These are phyloP conservation scores for Acleris laterana DNA, from an alignment of 2,888 invertebrate genomes.

Conservation along the genomic window DNA sequence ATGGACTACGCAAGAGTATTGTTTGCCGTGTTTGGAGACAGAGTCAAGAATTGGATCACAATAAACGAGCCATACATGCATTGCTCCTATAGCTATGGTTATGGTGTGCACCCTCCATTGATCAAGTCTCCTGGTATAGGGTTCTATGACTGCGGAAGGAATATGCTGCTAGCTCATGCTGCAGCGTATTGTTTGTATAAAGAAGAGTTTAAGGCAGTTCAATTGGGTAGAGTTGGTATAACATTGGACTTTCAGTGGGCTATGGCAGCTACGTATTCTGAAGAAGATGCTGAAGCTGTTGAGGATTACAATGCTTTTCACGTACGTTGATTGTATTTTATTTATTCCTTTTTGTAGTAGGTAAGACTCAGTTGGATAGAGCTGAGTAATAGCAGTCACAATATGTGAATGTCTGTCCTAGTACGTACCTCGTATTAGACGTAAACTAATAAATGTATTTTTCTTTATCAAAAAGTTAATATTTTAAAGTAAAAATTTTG, in stretches of 20 bases:
- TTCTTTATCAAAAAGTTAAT: too few species aligned
- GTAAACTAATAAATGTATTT: too few species aligned
- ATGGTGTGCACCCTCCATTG: constrained; percentile 50
- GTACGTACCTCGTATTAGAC: too few species aligned
- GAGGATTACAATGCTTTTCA: constrained; percentile 41
- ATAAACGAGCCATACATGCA: constrained; percentile 85
- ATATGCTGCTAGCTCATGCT: constrained; percentile 86
- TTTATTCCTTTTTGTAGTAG: neutral
- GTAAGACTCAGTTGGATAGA: neutral
- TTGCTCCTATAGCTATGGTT: constrained; percentile 58
- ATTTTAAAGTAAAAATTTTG: too few species aligned
- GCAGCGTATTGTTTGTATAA: constrained; percentile 82
- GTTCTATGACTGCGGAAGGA: constrained; percentile 85
- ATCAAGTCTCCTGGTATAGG: constrained; percentile 66
- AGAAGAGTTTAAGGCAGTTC: constrained; percentile 70
- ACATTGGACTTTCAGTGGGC: constrained; percentile 43
- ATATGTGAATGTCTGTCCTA: too few species aligned
- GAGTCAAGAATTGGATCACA: constrained; percentile 86
- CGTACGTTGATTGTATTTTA: constrained; percentile 36
- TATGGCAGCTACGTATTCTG: constrained; percentile 40
- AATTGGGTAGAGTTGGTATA: constrained; percentile 63
- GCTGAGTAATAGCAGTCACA: neutral
- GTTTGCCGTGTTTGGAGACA: constrained; percentile 78
- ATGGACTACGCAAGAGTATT: constrained; percentile 63
- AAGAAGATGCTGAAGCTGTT: constrained; percentile 38